These are phyloP conservation scores for Drosophila ambigua DNA, from an alignment of 1,140 invertebrate genomes.

Conservation along the genomic window DNA sequence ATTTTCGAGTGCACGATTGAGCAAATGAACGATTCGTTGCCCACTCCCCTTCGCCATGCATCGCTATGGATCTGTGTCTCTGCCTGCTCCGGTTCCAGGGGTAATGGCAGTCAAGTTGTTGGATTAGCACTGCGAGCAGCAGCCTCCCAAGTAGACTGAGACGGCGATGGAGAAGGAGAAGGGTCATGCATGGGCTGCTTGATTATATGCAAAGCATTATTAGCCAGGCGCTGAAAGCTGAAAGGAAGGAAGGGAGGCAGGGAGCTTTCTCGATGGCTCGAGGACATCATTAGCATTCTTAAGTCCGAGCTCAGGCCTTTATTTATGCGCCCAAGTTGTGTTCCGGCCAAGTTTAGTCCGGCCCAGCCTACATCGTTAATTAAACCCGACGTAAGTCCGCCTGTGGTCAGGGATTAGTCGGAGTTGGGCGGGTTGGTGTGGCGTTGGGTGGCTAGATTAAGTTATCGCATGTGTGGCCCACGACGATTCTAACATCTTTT, in stretches of 20 bases:
- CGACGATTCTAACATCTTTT: constrained; percentile 15
- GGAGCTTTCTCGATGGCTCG: constrained; percentile 20
- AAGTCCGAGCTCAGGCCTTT: constrained; percentile 49
- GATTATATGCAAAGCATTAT: constrained; percentile 76
- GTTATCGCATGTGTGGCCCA: constrained; percentile 25
- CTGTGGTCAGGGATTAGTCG: constrained; percentile 42
- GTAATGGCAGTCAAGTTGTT: constrained; percentile 77
- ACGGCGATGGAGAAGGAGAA: constrained; percentile 1
- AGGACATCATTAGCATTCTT: constrained; percentile 66
- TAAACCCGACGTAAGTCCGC: constrained; percentile 44
- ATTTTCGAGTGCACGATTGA: constrained; percentile 82
- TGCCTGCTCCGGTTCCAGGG: constrained; percentile 28
- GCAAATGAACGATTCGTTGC: constrained; percentile 75
- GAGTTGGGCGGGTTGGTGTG: background rate
- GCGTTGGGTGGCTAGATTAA: constrained; percentile 33
- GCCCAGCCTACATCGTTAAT: constrained; percentile 38
- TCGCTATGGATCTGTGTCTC: constrained; percentile 1
- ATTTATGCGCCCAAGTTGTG: constrained; percentile 60
- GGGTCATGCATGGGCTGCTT: constrained; percentile 62
- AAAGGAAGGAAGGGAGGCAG: constrained; percentile 5
- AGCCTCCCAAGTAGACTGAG: constrained; percentile 30
- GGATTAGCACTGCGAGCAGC: constrained; percentile 55
- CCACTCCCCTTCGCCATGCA: background rate
- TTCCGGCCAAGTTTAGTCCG: constrained; percentile 36
- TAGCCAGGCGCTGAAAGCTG: constrained; percentile 14